Evolutionary conservation across 2,888 invertebrate genomes (phyloP), one percentile per base, ranked within the genome.

Genomic region (Euclidia mi): DNA sequence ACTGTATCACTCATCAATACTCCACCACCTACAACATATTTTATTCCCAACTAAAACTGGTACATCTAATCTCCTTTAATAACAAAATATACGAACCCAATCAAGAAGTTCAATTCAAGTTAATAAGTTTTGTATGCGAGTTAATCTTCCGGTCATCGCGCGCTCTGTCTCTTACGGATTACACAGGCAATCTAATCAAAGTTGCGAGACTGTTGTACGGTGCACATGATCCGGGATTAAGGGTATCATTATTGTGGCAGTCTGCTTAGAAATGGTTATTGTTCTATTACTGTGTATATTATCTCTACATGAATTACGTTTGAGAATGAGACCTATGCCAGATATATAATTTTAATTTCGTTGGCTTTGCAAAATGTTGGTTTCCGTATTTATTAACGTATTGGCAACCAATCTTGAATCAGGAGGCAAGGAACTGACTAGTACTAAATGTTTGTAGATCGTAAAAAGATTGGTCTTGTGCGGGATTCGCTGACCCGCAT

Each of bases 131-230:
- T 78, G 78, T 79, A 59, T 65, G 44, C 3, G 55, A 64, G 67
- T 71, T 74, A 80, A 80, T 78, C 76, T 76, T 76, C 65, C 73
- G 69, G 70, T 70, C 71, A 76, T 64, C 53, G 65, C 51, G 15
- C 46, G 45, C 56, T 52, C 61, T 67, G 76, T 69, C 47, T 64
- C 56, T 10, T 37, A 37, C 48, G 78, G 79, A 75, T 84, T 78
- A 82, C 60, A 62, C 47, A 51, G 58, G 77, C 83, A 56, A 88
- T 88, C 90, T 80, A 89, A 90, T 90, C 90, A 85, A 90, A 90
- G 73, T 90, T 90, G 69, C 32, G 59, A 65, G 72, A 74, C 68
- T 71, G 68, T 64, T 56, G 41, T 59, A 65, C 71, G 65, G 76
- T 76, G 71, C 79, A 81, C 81, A 74, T 66, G 78, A 78, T 72